phyloP scores from a whole-genome alignment of 2,113 vertebrate species.

The Sorex fumeus region DNA sequence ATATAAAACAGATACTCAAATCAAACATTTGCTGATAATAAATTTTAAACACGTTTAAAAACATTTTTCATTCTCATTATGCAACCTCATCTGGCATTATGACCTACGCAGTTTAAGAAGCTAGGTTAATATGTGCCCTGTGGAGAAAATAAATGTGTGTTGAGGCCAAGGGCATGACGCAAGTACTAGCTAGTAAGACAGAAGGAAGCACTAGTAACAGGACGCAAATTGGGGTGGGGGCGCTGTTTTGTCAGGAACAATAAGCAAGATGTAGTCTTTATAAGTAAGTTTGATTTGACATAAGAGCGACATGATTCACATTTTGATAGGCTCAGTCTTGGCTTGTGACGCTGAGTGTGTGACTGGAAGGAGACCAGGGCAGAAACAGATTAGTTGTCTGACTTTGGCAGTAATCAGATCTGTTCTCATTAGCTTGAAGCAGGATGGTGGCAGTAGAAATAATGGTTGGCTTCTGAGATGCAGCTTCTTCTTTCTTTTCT shows the following conservation, averaged over 20 bases:
- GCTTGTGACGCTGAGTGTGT: background rate
- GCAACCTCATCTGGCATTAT: too few species aligned
- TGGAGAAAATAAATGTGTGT: slow-evolving; percentile 23
- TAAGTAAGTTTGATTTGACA: background rate
- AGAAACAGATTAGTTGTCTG: background rate
- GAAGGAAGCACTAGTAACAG: background rate
- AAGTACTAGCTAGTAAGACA: background rate
- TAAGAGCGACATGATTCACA: background rate
- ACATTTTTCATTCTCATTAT: too few species aligned
- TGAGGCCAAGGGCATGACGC: background rate
- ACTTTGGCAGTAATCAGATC: background rate
- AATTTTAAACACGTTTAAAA: too few species aligned
- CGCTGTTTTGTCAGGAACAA: background rate
- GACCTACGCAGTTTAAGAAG: too few species aligned
- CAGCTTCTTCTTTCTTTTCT: slow-evolving; percentile 7
- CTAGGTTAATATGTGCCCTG: background rate
- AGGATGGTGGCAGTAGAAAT: background rate
- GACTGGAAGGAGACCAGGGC: too few species aligned
- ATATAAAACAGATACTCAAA: too few species aligned
- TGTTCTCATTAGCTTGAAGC: background rate
- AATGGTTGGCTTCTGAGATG: background rate
- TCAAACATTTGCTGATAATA: too few species aligned
- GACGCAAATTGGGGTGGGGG: background rate
- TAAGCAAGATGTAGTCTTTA: background rate
- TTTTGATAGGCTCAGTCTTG: slow-evolving; percentile 14